Percentiles rank a stretch among this genome's conserved stretches.
phyloP scores from a whole-genome alignment of 2,113 vertebrate species.

The Hiodon tergisus region DNA sequence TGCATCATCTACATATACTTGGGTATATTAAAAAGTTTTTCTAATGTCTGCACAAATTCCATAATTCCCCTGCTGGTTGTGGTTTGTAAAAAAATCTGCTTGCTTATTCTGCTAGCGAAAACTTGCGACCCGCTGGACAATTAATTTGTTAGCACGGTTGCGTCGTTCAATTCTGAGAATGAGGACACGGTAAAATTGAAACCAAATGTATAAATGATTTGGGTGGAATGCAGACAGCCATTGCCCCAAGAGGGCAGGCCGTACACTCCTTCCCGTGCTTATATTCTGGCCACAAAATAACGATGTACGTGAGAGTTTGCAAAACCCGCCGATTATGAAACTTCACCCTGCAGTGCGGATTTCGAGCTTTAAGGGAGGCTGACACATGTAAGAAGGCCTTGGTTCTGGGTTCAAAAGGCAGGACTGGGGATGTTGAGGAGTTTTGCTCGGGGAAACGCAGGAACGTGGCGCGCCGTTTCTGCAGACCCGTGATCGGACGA shows the following conservation, averaged over 20 bases:
- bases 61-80: background rate
- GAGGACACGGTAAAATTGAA: background rate
- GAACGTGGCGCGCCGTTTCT: too few species aligned
- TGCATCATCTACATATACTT: background rate
- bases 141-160: background rate
- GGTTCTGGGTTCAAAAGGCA: too few species aligned
- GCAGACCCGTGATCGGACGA: too few species aligned
- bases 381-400: too few species aligned
- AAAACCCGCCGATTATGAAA: background rate
- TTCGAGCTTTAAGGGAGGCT: too few species aligned
- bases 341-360: background rate
- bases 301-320: background rate
- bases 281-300: slow-evolving; percentile 1
- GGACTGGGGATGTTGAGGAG: too few species aligned
- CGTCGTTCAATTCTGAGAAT: too few species aligned
- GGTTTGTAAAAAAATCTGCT: background rate
- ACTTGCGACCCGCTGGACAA: background rate
- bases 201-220: background rate
- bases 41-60: background rate
- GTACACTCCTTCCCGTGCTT: background rate
- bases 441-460: too few species aligned
- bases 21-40: background rate
- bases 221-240: background rate
- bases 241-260: background rate
- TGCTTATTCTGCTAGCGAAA: background rate